Base-by-base conservation (phyloP, 2,797 vertebrate species). In the Masticophis lateralis region DNA sequence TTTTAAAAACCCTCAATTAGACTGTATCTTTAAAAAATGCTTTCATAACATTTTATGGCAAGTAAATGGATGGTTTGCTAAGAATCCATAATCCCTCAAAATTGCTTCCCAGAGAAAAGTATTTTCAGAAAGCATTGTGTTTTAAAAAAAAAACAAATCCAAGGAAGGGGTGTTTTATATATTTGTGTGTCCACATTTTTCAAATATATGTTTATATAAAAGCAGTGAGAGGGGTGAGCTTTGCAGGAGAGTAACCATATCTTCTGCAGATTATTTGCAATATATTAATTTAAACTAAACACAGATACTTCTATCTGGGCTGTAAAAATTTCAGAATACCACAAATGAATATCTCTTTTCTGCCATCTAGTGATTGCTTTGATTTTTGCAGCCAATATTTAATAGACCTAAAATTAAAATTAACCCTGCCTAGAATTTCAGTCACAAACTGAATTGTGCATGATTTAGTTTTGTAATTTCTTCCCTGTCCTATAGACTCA, bases 401-500 rank as follows among this genome's bases (percentile, higher is more conserved):
- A 37, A 74, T 20, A 74, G 16, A 16, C n/a, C n/a, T 69, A 37
- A 74, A 74, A 37, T 74, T 74, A 74, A 74, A 37, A 74, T 74
- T 74, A 74, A 37, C n/a, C n/a, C n/a, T 74, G 66, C n/a, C n/a
- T 32, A 37, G 14, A 74, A 32, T 37, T 74, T 74, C 14, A 74
- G 1, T 37, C 88, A 79, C 92, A 69, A 91, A 91, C 90, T 91
- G 86, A 95, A 92, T 93, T 95, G 79, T 92, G 12, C 83, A 92
- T 94, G 94, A 94, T 92, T 94, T 59, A 93, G 55, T 2, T 51
- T 92, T 94, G 16, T 47, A 43, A 87, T 86, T 51, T 53, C 55
- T 16, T 92, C 9, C 87, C 83, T 43, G 93, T 91, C 87, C 88
- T 74, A 18, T 57, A 92, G 51, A 47, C 93, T 25, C 88, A 91